Percentiles rank a stretch among this genome's conserved stretches.
Conservation (phyloP, 2,797 vertebrate genomes). For the Mareca penelope region DNA sequence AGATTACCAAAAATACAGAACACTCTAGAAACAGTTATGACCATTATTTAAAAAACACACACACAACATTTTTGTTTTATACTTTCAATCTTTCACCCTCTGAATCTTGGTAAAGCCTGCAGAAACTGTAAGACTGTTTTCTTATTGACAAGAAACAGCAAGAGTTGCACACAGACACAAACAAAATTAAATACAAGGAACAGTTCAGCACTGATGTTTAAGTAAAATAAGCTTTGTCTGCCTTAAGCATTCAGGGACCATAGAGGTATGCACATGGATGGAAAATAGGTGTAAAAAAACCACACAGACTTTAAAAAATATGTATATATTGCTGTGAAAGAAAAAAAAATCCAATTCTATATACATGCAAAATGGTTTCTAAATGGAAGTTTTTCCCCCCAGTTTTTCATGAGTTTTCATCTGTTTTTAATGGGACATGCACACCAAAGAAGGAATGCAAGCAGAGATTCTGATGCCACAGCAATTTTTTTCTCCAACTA, state of each 20-base stretch:
- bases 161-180: not conserved
- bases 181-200: not conserved
- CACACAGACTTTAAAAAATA: not conserved
- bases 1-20: not conserved
- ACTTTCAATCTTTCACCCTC: not conserved
- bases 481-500: slow-evolving; percentile 8
- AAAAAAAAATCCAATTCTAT: not conserved
- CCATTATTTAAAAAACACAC: not conserved
- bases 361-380: not conserved
- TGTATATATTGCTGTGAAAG: not conserved
- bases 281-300: not conserved
- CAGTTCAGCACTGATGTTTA: not conserved
- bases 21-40: not conserved
- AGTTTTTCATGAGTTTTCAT: not conserved
- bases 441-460: slow-evolving; percentile 29
- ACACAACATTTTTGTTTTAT: not conserved
- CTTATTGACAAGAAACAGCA: not conserved
- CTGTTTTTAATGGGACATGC: not conserved
- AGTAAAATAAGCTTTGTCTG: not conserved
- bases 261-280: not conserved
- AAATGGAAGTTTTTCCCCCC: not conserved
- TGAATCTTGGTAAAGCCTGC: not conserved
- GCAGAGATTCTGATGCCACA: slow-evolving; percentile 22
- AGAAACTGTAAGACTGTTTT: not conserved
- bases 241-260: not conserved